Base-by-base conservation (phyloP, 2,888 invertebrate genomes). In the Ophonus ardosiacus region DNA sequence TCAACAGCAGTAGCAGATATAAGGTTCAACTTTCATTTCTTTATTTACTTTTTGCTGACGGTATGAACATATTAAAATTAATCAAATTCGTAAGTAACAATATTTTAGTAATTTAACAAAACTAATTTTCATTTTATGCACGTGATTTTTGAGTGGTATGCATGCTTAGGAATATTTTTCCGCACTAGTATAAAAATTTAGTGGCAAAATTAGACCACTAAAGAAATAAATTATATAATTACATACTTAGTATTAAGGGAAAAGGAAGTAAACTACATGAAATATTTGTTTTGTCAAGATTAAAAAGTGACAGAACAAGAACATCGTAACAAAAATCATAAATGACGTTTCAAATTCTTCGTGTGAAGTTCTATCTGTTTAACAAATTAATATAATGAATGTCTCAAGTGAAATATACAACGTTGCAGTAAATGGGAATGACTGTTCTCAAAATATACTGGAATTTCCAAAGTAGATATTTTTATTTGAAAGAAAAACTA, bases 381-480 rank as follows among this genome's bases (percentile, higher is more conserved):
- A 17, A 76, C 18, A 18, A 51, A 43, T 51, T 7, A 43, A 21
- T 63, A 78, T 78, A 65, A 84, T 84, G 84, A 78, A 84, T 84
- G 24, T 83, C 74, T 74, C 76, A 83, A 83, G 61, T 76, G 21
- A 81, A 57, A 63, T 76, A 83, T 17, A 40, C 40, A 31, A 84
- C 78, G 65, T 15, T 18, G 63, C n/a, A n/a, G n/a, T 78, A 5
- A 38, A 40, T 76, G 76, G 82, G 84, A 84, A 84, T 84, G 84
- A 84, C 31, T 71, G 21, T 81, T 59, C 51, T 81, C 15, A 68
- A 81, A 56, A 56, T 68, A 56, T 68, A 56, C 78, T 76, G 78
- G 78, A 61, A 84, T 65, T 56, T 43, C 31, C 63, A 65, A 40
- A 79, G 6, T 80, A 84, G 78, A 63, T 63, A 31, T 31, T 51